A percentile compares a stretch with the other conserved stretches of the same genome.
phyloP scores from a whole-genome alignment of 92 coral and sea anemone genomes.

The Nematostella vectensis region DNA sequence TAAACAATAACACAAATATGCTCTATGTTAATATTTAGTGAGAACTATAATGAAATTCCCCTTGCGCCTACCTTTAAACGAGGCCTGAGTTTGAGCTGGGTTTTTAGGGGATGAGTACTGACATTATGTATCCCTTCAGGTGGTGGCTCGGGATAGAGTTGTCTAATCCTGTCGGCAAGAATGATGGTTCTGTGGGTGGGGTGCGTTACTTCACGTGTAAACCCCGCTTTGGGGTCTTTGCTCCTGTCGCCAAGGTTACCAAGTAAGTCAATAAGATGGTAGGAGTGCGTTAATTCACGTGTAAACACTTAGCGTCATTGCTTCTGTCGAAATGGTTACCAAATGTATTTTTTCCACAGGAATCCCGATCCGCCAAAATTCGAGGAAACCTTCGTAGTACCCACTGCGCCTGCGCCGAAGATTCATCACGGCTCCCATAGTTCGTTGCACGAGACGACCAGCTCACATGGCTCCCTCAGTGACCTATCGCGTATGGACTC shows the following conservation, averaged over 20 bases:
- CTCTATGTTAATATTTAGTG: no score
- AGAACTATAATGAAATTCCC: no score
- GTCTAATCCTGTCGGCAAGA: conserved; percentile 83
- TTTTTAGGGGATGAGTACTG: no score
- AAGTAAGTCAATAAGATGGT: conserved; percentile 62
- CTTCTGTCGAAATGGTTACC: conserved; percentile 71
- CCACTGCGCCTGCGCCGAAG: conserved; percentile 59
- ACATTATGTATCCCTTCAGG: conserved; percentile 33
- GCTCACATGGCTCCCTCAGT: conserved; percentile 64
- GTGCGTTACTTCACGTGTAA: conserved; percentile 88
- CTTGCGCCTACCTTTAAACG: no score
- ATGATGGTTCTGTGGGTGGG: conserved; percentile 94
- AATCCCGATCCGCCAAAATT: neutral
- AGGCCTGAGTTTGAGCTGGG: no score
- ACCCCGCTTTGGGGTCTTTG: conserved; percentile 83
- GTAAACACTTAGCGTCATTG: conserved; percentile 85
- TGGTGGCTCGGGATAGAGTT: conserved; percentile 95
- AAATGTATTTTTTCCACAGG: conserved; percentile 49
- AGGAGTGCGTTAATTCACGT: conserved; percentile 87
- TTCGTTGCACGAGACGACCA: conserved; percentile 60
- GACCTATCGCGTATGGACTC: conserved; percentile 63
- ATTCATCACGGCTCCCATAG: conserved; percentile 46
- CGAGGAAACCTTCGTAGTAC: conserved; percentile 47
- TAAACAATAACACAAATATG: no score
- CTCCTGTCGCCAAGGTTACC: conserved; percentile 75